A percentile compares a stretch with the other conserved stretches of the same genome.
Conservation (phyloP, 2,888 invertebrate genomes). For the Gandaritis pyraliata region DNA sequence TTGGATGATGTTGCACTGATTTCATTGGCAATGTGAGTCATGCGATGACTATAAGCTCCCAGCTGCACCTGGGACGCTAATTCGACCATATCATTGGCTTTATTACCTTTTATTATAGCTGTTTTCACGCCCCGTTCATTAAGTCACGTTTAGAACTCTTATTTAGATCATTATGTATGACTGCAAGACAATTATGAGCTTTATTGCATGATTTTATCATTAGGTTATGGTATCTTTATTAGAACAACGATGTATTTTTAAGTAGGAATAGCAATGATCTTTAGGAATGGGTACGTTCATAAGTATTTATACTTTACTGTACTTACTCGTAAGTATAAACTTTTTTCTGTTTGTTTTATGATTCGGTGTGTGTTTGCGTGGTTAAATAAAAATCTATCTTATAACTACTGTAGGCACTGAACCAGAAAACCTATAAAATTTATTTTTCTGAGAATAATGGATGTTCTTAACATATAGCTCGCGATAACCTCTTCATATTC, state of each 20-base stretch:
- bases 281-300: too few species aligned
- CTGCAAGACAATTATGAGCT: neutral
- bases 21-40: constrained; percentile 38
- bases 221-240: neutral
- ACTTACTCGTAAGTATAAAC: too few species aligned
- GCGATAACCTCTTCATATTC: too few species aligned
- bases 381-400: too few species aligned
- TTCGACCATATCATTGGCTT: constrained; percentile 37
- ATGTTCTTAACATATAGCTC: too few species aligned
- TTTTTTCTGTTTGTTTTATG: too few species aligned
- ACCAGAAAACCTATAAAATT: too few species aligned
- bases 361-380: too few species aligned
- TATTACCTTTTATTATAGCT: constrained; percentile 26
- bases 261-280: neutral
- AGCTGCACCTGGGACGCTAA: constrained; percentile 33
- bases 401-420: too few species aligned
- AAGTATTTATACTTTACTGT: too few species aligned
- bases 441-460: too few species aligned
- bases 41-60: constrained; percentile 32
- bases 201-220: constrained; percentile 1
- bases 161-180: constrained; percentile 18
- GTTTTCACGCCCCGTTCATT: constrained; percentile 35
- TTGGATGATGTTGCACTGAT: constrained; percentile 31
- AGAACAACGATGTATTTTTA: neutral
- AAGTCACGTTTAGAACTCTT: constrained; percentile 22